phyloP scores from a whole-genome alignment of 2,888 invertebrate species.

The Pterobdella sp. region DNA sequence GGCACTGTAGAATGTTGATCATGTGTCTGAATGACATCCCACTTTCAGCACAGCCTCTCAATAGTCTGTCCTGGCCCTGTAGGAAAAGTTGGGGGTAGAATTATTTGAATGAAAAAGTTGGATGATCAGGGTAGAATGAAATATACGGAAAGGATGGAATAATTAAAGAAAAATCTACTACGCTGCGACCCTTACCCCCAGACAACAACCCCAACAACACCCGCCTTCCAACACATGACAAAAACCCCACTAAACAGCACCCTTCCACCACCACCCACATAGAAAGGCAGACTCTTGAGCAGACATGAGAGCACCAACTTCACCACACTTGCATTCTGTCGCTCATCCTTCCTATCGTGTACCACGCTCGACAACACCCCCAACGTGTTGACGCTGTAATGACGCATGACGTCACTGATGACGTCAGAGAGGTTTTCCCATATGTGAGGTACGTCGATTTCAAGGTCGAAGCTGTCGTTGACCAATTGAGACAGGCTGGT shows the following conservation, averaged over 20 bases:
- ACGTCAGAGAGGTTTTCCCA: conserved; percentile 18
- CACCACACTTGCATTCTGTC: neutral
- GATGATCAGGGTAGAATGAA: neutral
- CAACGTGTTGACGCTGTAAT: neutral
- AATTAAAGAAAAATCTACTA: neutral
- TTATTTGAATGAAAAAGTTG: neutral
- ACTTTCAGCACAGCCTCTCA: too few species aligned
- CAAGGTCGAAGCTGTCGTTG: conserved; percentile 12
- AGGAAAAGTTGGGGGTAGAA: neutral
- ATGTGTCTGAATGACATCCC: too few species aligned
- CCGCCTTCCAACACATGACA: neutral
- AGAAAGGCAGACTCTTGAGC: too few species aligned
- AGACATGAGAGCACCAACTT: too few species aligned
- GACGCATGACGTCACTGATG: neutral
- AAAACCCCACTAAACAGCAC: neutral
- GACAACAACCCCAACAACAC: neutral
- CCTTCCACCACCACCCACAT: neutral
- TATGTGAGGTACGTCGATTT: conserved; percentile 21
- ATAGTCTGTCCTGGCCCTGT: too few species aligned
- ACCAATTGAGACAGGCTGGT: conserved; percentile 19
- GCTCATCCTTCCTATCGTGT: neutral
- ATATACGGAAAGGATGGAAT: neutral
- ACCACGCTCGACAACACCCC: neutral
- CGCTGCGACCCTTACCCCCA: neutral
- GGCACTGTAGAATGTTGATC: too few species aligned